A percentile compares a stretch with the other conserved stretches of the same genome.
phyloP scores from a whole-genome alignment of 1,140 invertebrate species.

The Ruditapes philippinarum region DNA sequence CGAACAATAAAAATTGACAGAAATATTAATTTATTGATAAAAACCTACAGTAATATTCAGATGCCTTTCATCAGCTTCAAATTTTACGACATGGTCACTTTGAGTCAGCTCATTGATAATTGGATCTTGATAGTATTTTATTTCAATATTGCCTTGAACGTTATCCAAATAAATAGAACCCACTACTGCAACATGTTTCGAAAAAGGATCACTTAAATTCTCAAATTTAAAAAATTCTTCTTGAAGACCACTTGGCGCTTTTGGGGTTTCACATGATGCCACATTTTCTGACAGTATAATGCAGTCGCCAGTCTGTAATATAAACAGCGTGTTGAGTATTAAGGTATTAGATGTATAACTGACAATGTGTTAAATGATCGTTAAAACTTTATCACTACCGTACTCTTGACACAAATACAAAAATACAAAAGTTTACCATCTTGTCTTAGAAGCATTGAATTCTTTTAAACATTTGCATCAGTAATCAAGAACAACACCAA shows the following conservation, averaged over 20 bases:
- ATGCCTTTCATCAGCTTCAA: background rate
- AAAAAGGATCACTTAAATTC: no score
- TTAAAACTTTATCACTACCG: no score
- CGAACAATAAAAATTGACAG: no score
- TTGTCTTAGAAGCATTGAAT: no score
- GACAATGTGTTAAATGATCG: no score
- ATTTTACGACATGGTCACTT: background rate
- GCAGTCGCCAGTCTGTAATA: background rate
- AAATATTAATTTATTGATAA: background rate
- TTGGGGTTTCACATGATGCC: background rate
- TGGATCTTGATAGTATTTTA: background rate
- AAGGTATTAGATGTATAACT: no score
- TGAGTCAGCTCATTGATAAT: background rate
- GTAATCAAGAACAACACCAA: no score
- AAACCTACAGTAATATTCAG: background rate
- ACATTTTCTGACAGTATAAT: background rate
- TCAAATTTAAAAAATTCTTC: background rate
- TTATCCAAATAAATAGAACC: background rate
- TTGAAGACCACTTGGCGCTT: background rate
- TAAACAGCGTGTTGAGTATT: no score
- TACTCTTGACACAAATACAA: no score
- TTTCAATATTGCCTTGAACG: background rate
- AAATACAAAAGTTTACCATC: no score
- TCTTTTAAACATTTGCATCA: no score
- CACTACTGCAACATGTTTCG: background rate